Percentiles rank a stretch among this genome's conserved stretches.
phyloP scores from a whole-genome alignment of 2,888 invertebrate species.

The Melinaea marsaeus region DNA sequence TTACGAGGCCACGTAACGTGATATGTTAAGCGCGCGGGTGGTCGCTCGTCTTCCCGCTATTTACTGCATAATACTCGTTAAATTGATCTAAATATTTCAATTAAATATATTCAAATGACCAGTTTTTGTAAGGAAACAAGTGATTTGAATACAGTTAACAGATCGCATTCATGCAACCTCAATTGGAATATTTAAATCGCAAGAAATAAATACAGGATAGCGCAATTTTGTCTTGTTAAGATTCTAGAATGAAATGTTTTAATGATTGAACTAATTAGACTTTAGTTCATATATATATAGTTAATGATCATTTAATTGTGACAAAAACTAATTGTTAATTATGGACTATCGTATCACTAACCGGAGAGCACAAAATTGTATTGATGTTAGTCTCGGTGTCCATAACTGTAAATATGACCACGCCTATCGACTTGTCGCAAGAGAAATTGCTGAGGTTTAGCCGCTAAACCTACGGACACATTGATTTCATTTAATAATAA shows the following conservation, averaged over 20 bases:
- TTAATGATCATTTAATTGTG: neutral
- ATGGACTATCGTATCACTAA: conserved; percentile 14
- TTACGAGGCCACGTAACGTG: conserved; percentile 24
- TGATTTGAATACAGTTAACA: conserved; percentile 6
- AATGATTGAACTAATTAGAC: neutral
- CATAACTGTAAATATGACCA: conserved; percentile 35
- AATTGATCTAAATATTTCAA: conserved; percentile 28
- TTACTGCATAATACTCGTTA: conserved; percentile 36
- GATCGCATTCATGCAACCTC: conserved; percentile 1
- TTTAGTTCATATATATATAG: too few relatives aligned
- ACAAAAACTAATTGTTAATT: conserved; percentile 6
- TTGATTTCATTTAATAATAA: neutral
- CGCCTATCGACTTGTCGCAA: conserved; percentile 31
- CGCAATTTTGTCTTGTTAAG: conserved; percentile 3
- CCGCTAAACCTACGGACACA: conserved; percentile 25
- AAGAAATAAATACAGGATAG: conserved; percentile 5
- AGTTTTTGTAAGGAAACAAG: conserved; percentile 26
- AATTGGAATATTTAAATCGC: conserved; percentile 5
- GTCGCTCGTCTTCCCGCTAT: conserved; percentile 58
- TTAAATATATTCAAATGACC: conserved; percentile 29
- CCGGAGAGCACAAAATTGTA: conserved; percentile 15
- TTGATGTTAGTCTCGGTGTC: conserved; percentile 22
- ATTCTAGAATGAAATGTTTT: conserved; percentile 1
- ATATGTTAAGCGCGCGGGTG: conserved; percentile 55
- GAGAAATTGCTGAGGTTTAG: conserved; percentile 26